Percentiles rank a stretch among this genome's conserved stretches.
Conservation (phyloP, 2,888 invertebrate species). For the Caenorhabditis angaria region DNA sequence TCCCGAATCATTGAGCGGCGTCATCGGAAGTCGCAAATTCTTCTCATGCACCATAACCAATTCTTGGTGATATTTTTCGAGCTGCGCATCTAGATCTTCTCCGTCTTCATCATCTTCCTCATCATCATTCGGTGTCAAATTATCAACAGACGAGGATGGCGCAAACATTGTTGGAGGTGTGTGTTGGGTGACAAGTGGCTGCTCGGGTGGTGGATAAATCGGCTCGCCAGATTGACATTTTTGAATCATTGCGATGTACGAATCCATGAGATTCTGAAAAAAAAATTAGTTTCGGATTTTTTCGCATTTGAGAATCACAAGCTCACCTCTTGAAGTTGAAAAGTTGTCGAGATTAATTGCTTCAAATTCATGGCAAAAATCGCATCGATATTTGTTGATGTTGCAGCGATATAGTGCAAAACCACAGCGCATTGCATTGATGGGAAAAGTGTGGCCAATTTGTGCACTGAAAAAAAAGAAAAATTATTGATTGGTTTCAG, state of each 20-base stretch:
- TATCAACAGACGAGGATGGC: not conserved
- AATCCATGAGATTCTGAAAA: conserved; percentile 30
- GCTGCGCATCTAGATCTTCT: too few species aligned
- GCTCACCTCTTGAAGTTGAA: conserved; percentile 27
- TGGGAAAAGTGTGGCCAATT: conserved; percentile 49
- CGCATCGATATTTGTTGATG: not conserved
- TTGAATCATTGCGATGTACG: conserved; percentile 35
- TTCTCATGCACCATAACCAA: not conserved
- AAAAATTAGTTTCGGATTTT: not conserved
- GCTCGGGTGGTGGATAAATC: conserved; percentile 14
- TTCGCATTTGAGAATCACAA: not conserved
- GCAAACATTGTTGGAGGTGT: conserved; percentile 7
- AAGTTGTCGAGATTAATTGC: conserved; percentile 22
- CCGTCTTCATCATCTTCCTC: not conserved
- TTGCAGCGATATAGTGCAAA: conserved; percentile 39
- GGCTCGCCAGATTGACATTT: conserved; percentile 18
- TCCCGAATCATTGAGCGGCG: conserved; percentile 51
- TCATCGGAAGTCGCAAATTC: conserved; percentile 19
- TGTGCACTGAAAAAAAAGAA: conserved; percentile 45
- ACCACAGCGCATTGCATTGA: conserved; percentile 51
- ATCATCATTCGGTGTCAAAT: too few species aligned
- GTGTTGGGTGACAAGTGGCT: not conserved
- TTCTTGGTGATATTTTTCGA: too few species aligned
- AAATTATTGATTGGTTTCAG: not conserved
- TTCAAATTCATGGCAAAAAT: conserved; percentile 10